These are phyloP conservation scores for Cecropterus lyciades DNA, from an alignment of 1,140 invertebrate species.

Conservation along the genomic window DNA sequence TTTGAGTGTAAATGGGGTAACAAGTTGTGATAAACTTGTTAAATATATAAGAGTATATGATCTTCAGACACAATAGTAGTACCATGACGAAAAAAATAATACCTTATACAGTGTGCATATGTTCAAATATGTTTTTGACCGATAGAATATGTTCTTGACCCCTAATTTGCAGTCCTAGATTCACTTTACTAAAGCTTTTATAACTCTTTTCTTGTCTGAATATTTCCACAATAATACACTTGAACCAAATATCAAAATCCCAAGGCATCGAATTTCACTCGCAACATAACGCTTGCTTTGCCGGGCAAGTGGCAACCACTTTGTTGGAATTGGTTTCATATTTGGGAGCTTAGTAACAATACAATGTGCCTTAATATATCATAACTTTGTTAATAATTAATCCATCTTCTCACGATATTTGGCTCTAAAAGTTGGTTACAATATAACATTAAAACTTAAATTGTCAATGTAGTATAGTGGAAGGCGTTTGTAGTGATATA, in stretches of 20 bases:
- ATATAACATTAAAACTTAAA: background rate
- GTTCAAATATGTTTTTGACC: too few relatives aligned
- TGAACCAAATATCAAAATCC: background rate
- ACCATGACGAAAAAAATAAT: too few relatives aligned
- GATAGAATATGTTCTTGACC: too few relatives aligned
- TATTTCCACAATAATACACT: background rate
- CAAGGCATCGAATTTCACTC: background rate
- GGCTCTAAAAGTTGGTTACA: background rate
- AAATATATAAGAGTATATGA: too few relatives aligned
- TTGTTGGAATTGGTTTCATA: constrained; percentile 3
- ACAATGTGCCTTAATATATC: background rate
- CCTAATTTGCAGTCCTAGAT: too few relatives aligned
- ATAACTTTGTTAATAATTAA: background rate
- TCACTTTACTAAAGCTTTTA: background rate
- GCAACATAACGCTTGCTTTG: background rate
- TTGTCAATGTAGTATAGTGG: too few relatives aligned
- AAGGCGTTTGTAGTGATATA: too few relatives aligned
- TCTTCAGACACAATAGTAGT: too few relatives aligned
- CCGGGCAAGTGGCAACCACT: background rate
- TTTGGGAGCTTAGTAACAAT: background rate
- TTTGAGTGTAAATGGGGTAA: too few relatives aligned
- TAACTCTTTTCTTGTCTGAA: background rate
- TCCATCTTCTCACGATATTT: too few relatives aligned
- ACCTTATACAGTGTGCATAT: too few relatives aligned
- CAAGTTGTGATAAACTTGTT: too few relatives aligned